Percentiles rank a stretch among this genome's conserved stretches.
These are phyloP conservation scores for Trissoscelio sp. DNA, from an alignment of 2,888 invertebrate genomes.

Conservation along the genomic window DNA sequence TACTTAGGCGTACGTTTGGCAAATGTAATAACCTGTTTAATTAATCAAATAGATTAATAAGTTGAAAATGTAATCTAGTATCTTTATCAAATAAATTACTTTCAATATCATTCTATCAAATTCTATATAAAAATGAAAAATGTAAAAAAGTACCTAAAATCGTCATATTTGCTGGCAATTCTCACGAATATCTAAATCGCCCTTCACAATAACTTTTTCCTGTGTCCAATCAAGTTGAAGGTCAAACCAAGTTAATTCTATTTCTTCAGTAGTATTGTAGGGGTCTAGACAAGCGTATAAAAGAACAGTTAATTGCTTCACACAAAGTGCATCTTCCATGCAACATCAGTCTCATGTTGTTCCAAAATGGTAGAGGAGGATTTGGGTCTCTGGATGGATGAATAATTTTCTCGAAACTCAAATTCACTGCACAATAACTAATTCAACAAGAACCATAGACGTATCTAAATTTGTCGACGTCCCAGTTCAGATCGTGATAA, in stretches of 20 bases:
- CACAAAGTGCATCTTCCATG: constrained; percentile 96
- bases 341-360: constrained; percentile 95
- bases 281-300: constrained; percentile 98
- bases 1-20: constrained; percentile 92
- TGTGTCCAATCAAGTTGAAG: constrained; percentile 98
- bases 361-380: constrained; percentile 97
- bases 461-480: constrained; percentile 93
- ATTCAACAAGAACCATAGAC: constrained; percentile 99
- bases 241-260: constrained; percentile 98
- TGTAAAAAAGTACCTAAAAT: constrained; percentile 89
- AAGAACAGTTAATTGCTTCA: constrained; percentile 94
- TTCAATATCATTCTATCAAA: no score
- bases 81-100: no score
- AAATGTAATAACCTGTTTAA: no score
- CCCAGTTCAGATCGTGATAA: constrained; percentile 98
- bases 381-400: constrained; percentile 96
- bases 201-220: constrained; percentile 95
- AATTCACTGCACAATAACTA: constrained; percentile 95
- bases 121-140: no score
- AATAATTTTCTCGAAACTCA: constrained; percentile 94
- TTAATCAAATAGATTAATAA: no score
- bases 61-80: no score
- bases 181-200: constrained; percentile 97
- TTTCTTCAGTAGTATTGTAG: constrained; percentile 99
- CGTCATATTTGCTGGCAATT: constrained; percentile 99